phyloP scores from a whole-genome alignment of 1,140 invertebrate genomes.

The Drosophila jambulina region DNA sequence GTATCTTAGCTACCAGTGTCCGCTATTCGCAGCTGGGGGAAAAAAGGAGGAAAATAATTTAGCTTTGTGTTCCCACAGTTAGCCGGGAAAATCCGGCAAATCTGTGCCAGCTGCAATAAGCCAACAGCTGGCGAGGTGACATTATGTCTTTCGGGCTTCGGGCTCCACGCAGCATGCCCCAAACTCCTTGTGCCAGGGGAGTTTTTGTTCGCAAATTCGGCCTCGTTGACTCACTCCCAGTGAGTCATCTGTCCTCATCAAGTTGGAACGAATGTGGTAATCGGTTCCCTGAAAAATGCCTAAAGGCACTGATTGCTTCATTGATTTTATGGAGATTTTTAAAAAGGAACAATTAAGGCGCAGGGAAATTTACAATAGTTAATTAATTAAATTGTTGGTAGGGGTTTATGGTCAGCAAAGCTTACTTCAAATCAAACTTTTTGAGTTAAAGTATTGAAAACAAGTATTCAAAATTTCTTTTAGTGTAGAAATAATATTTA shows the following conservation, averaged over 20 bases:
- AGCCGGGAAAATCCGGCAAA: conserved; percentile 10
- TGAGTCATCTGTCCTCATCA: conserved; percentile 87
- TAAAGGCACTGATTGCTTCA: conserved; percentile 12
- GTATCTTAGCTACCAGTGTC: conserved; percentile 88
- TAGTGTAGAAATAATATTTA: neutral
- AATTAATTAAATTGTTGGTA: neutral
- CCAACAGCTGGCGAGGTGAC: conserved; percentile 34
- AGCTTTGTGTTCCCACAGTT: conserved; percentile 47
- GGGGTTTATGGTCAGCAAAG: neutral
- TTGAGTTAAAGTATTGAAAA: neutral
- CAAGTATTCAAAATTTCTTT: neutral
- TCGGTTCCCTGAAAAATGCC: conserved; percentile 25
- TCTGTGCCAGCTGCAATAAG: conserved; percentile 39
- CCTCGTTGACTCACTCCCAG: conserved; percentile 74
- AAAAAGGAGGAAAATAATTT: conserved; percentile 29
- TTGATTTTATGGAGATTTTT: conserved; percentile 12
- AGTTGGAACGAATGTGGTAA: conserved; percentile 23
- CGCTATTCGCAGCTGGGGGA: conserved; percentile 31
- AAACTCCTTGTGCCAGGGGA: conserved; percentile 86
- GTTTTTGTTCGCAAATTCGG: conserved; percentile 28
- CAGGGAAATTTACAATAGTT: too few species aligned
- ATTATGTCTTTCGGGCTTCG: conserved; percentile 89
- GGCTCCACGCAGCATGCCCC: conserved; percentile 90
- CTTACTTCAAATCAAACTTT: neutral
- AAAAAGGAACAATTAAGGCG: too few species aligned